Base-by-base conservation (phyloP, 1,140 invertebrate genomes). In the Aradophagus sp. region DNA sequence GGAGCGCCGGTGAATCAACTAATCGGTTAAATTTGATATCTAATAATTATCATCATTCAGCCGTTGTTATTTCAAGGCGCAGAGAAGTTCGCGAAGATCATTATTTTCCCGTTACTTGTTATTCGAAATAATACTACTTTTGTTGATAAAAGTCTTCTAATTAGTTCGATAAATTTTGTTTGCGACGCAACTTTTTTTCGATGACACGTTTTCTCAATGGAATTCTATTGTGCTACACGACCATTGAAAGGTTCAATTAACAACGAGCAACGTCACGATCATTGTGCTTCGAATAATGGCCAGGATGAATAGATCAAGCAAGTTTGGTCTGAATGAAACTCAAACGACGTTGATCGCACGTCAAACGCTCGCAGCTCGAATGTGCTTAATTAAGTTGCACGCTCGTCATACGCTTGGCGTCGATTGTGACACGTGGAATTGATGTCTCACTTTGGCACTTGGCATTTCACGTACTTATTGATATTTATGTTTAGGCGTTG, bases 211-310 rank as follows among this genome's bases (percentile, higher is more conserved):
- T 62, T 11, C 44, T 75, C 58, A 71, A 63, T 68, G 55, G 68
- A 69, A 74, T 69, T 74, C 63, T 38, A 69, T 72, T 67, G 70
- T 79, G 73, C 52, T 69, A 70, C 69, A 72, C 55, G 76, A 62
- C 74, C 78, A 78, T 77, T 80, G 79, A 81, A 80, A 79, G 75
- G 77, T 77, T 80, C 78, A 80, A 80, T 82, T 81, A 78, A 79
- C 75, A 63, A 79, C 68, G 75, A 74, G 79, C 67, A 65, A 67
- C 72, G 78, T 80, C 78, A 80, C 68, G 71, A 67, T 69, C 69
- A 74, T 79, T 78, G 70, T 77, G 73, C 58, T 32, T 74, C 47
- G 39, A 68, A 75, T 66, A 72, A 65, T 55, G 72, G 62, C 32
- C 26, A 47, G 66, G 72, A 56, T 80, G 79, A 80, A 80, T 79